Base-by-base conservation (phyloP, 1,140 invertebrate species). In the Caenorhabditis tropicalis region DNA sequence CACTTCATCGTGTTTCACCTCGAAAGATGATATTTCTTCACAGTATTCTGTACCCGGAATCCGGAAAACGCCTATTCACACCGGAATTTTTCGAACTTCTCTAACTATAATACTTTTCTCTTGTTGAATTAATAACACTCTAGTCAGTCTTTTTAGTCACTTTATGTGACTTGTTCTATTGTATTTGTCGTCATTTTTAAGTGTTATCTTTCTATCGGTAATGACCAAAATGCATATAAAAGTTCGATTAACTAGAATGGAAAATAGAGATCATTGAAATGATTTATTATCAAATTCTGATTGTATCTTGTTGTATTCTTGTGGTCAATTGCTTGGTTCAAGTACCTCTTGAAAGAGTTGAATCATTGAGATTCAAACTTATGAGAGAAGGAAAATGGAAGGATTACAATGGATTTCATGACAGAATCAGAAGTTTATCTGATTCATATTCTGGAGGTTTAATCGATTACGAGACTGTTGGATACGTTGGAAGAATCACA, bases 311-410 rank as follows among this genome's bases (percentile, higher is more conserved):
- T 24, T 56, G 7, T 27, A 27, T 27, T 56, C 12, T 27, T 0
- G 7, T 27, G 15, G 53, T n/a, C 31, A 33, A 65, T 16, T 65
- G 29, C 0, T 65, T 65, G 58, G 15, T 65, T 31, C 70, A 85
- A 27, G 43, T 86, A 3, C 46, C 36, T 19, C 65, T 86, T 3
- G 15, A 31, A 3, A 46, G 74, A 43, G 24, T 86, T 39, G 84
- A 86, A 83, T 58, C 85, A 9, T 21, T 46, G 82, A 81, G 85
- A 36, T 29, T 16, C n/a, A 84, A 81, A n/a, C 33, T 86, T 65
- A 65, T 86, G 65, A 39, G 74, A 39, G 83, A 86, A 33, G 85
- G 85, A 21, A 86, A 36, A 24, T 83, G 82, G 82, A 48, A 24
- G 15, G 36, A 53, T 31, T 83, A 83, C 43, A 15, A 65, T 3